Conservation (phyloP, 2,113 vertebrate genomes). For the Blennius ocellaris region DNA sequence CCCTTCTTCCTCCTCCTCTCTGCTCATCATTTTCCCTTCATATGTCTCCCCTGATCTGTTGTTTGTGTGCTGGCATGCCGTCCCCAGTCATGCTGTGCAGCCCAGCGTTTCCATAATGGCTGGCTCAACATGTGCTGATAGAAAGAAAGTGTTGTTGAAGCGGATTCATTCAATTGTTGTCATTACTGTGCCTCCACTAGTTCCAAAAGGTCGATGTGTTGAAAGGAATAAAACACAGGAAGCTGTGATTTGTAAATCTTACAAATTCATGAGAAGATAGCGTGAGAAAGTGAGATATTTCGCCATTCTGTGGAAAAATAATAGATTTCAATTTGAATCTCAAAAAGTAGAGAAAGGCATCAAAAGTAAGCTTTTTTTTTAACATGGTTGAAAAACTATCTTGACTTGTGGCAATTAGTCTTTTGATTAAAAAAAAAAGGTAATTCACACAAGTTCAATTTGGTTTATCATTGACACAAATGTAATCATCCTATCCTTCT, state of each 20-base stretch:
- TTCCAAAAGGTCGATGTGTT: not conserved
- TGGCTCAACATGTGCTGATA: too few relatives aligned
- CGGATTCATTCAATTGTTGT: not conserved
- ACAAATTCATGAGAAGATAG: too few relatives aligned
- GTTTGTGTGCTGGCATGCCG: conserved; percentile 2
- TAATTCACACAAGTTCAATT: not conserved
- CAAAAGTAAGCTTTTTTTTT: too few relatives aligned
- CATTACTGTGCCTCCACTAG: not conserved
- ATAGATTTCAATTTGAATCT: too few relatives aligned
- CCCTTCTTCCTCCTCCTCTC: not conserved
- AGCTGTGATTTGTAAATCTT: too few relatives aligned
- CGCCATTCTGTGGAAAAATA: too few relatives aligned
- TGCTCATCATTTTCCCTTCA: too few relatives aligned
- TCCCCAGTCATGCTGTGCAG: too few relatives aligned
- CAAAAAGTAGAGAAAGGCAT: too few relatives aligned
- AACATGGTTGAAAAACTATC: not conserved
- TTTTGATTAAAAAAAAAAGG: not conserved
- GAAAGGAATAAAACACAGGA: too few relatives aligned
- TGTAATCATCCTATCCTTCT: not conserved
- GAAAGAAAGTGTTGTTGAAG: too few relatives aligned
- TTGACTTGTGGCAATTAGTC: not conserved
- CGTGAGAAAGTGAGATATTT: too few relatives aligned
- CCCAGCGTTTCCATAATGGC: not conserved
- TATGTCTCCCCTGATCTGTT: conserved; percentile 18
- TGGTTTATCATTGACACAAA: not conserved